Conservation (phyloP, 2,113 vertebrate species). For the Campylomormyrus tamandua region DNA sequence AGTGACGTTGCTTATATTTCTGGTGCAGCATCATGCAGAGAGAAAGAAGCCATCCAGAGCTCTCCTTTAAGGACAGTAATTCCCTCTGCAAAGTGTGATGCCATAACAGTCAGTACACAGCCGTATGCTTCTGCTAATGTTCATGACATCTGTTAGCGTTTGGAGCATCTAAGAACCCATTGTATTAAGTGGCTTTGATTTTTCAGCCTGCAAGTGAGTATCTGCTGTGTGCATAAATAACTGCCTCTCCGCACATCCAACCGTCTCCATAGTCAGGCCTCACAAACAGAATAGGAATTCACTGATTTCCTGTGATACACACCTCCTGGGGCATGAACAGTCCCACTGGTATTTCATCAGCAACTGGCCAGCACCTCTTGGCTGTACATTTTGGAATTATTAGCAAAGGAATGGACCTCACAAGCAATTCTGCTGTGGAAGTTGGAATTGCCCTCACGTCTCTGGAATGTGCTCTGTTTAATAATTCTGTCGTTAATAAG, state of each 20-base stretch:
- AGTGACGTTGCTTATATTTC: not conserved
- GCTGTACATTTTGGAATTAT: not conserved
- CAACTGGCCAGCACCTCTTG: not conserved
- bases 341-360: not conserved
- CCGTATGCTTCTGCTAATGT: too few relatives aligned
- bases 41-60: not conserved
- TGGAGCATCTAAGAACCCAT: not conserved
- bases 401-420: not conserved
- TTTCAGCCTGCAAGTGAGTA: not conserved
- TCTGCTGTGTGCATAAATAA: not conserved
- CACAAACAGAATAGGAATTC: not conserved
- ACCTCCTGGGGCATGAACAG: not conserved
- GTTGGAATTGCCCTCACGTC: not conserved
- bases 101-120: not conserved
- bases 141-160: not conserved
- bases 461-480: conserved; percentile 4
- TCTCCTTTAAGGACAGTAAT: not conserved
- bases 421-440: not conserved
- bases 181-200: not conserved
- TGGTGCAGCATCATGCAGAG: not conserved
- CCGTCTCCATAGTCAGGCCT: not conserved
- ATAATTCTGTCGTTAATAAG: not conserved
- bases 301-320: not conserved
- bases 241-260: not conserved
- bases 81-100: too few relatives aligned